Percentiles rank a stretch among this genome's conserved stretches.
Conservation (phyloP, 2,888 invertebrate genomes). For the Strigamia crassipes region DNA sequence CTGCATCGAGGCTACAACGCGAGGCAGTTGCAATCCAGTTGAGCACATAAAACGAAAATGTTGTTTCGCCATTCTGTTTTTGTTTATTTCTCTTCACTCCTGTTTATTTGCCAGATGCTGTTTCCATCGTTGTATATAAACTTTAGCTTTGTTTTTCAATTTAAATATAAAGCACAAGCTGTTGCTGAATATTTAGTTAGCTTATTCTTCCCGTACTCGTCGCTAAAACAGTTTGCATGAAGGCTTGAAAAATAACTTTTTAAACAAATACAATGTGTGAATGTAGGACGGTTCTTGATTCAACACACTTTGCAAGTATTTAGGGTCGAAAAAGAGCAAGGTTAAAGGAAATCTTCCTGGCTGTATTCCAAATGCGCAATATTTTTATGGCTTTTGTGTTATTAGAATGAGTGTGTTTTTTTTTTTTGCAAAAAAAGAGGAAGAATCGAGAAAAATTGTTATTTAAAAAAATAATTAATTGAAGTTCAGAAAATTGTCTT, state of each 20-base stretch:
- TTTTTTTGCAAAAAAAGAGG: not conserved
- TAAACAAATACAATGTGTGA: conserved; percentile 16
- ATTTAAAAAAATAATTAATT: no score
- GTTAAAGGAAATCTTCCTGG: conserved; percentile 17
- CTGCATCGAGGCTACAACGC: not conserved
- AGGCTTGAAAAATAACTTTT: conserved; percentile 10
- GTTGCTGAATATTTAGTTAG: not conserved
- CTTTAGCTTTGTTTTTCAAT: not conserved
- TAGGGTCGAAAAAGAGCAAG: conserved; percentile 16
- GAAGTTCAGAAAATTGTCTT: not conserved
- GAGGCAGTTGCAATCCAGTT: conserved; percentile 3
- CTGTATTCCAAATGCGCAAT: conserved; percentile 11
- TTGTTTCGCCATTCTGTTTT: conserved; percentile 21
- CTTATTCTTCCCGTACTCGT: not conserved
- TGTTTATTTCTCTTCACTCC: conserved; percentile 4
- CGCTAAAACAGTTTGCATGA: not conserved
- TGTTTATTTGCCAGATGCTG: conserved; percentile 21
- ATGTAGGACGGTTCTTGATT: conserved; percentile 5
- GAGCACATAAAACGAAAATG: conserved; percentile 16
- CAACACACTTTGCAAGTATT: conserved; percentile 21
- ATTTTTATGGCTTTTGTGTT: conserved; percentile 4
- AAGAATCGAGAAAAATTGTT: not conserved
- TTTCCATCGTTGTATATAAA: conserved; percentile 5
- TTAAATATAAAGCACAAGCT: conserved; percentile 1
- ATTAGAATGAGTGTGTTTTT: not conserved